phyloP scores from a whole-genome alignment of 53 echinoderm and acorn worm species.

The Zoroaster sp. region DNA sequence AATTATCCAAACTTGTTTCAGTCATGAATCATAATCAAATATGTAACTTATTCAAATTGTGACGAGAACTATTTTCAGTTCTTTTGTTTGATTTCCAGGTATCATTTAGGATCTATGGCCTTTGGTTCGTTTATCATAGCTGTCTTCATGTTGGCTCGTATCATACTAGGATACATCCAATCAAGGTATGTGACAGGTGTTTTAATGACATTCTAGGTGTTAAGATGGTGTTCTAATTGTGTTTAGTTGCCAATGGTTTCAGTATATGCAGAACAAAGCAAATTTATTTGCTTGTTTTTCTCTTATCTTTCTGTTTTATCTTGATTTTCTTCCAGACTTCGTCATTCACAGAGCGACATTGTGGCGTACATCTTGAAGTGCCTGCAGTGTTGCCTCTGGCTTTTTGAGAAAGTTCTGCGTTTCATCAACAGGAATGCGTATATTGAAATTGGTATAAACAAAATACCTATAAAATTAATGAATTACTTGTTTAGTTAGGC shows the following conservation, averaged over 20 bases:
- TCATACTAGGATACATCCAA: conserved; percentile 85
- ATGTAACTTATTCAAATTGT: too few relatives aligned
- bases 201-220: not conserved
- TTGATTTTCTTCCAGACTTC: conserved; percentile 54
- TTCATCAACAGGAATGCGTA: conserved; percentile 96
- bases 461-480: too few relatives aligned
- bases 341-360: conserved; percentile 61
- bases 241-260: not conserved
- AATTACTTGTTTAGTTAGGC: too few relatives aligned
- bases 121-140: conserved; percentile 92
- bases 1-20: too few relatives aligned
- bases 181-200: conserved; percentile 53
- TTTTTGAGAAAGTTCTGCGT: conserved; percentile 86
- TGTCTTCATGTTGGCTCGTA: conserved; percentile 73
- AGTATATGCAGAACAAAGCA: not conserved
- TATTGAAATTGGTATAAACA: conserved; percentile 98
- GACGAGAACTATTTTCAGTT: not conserved
- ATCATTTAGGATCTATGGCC: conserved; percentile 90
- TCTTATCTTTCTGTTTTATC: not conserved
- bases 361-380: conserved; percentile 74
- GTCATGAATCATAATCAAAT: too few relatives aligned
- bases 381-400: conserved; percentile 87
- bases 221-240: not conserved
- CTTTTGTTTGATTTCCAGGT: conserved; percentile 52
- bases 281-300: not conserved